Percentiles rank a stretch among this genome's conserved stretches.
Conservation (phyloP, 1,140 invertebrate genomes). For the Drosophila setifemur region DNA sequence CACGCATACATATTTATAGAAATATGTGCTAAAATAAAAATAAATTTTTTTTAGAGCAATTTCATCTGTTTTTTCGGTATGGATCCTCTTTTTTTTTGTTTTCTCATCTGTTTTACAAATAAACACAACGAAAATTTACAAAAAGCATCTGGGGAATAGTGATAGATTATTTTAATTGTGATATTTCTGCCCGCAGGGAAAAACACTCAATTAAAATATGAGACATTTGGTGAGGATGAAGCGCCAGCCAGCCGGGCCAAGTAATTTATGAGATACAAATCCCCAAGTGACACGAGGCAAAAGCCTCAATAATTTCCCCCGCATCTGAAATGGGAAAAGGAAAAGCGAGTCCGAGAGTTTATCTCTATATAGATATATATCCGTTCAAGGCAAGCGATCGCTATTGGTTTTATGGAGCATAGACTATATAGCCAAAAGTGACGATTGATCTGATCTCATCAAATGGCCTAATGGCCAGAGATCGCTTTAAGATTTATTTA, state of each 20-base stretch:
- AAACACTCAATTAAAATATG: slow-evolving; percentile 30
- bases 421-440: slow-evolving; percentile 28
- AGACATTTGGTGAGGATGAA: slow-evolving; percentile 4
- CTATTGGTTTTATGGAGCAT: slow-evolving; percentile 15
- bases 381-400: slow-evolving; percentile 36
- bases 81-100: not conserved
- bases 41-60: slow-evolving; percentile 8
- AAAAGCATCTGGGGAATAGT: slow-evolving; percentile 12
- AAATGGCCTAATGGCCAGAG: slow-evolving; percentile 53
- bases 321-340: slow-evolving; percentile 2
- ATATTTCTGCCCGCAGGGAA: not conserved
- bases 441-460: slow-evolving; percentile 76
- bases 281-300: slow-evolving; percentile 33
- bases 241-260: slow-evolving; percentile 10
- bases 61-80: slow-evolving; percentile 17
- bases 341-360: slow-evolving; percentile 3
- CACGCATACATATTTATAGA: slow-evolving; percentile 58
- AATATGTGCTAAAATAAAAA: slow-evolving; percentile 52
- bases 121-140: not conserved
- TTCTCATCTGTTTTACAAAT: no score
- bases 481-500: slow-evolving; percentile 55
- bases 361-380: slow-evolving; percentile 16
- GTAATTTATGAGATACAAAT: slow-evolving; percentile 45
- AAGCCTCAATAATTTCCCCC: slow-evolving; percentile 27
- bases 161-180: slow-evolving; percentile 31